Evolutionary conservation across 2,888 invertebrate genomes (phyloP).

Genomic region (Drosophila nr. perissopoda): DNA sequence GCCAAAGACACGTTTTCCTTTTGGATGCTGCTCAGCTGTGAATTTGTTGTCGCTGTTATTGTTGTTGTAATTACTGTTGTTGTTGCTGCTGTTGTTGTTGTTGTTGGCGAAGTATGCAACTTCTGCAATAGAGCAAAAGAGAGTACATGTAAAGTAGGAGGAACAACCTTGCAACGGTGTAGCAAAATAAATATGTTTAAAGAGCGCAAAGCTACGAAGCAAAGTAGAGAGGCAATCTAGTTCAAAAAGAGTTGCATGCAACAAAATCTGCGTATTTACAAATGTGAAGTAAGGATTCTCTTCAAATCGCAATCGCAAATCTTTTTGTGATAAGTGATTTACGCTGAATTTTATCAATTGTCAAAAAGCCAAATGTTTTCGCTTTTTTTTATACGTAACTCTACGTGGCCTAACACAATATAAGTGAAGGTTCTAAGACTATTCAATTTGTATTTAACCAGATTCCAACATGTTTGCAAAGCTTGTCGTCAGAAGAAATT

Average conservation of each 20-base stretch:
- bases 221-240: background rate
- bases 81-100: slow-evolving; percentile 49
- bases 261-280: background rate
- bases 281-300: background rate
- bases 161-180: slow-evolving; percentile 51
- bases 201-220: background rate
- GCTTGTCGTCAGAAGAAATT: background rate
- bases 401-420: background rate
- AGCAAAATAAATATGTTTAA: slow-evolving; percentile 14
- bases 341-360: too few species aligned
- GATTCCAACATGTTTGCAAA: background rate
- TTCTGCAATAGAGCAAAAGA: slow-evolving; percentile 83
- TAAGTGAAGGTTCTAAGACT: background rate
- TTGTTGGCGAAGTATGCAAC: slow-evolving; percentile 83
- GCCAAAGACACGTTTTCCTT: slow-evolving; percentile 47
- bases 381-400: background rate
- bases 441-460: background rate
- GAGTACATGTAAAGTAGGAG: slow-evolving; percentile 76
- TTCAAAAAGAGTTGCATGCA: background rate
- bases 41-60: slow-evolving; percentile 50
- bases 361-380: background rate
- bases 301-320: background rate
- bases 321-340: background rate
- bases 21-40: slow-evolving; percentile 24
- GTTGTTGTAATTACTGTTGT: slow-evolving; percentile 29